These are phyloP conservation scores for Octodon degus DNA, from an alignment of 2,113 vertebrate genomes.

Conservation along the genomic window DNA sequence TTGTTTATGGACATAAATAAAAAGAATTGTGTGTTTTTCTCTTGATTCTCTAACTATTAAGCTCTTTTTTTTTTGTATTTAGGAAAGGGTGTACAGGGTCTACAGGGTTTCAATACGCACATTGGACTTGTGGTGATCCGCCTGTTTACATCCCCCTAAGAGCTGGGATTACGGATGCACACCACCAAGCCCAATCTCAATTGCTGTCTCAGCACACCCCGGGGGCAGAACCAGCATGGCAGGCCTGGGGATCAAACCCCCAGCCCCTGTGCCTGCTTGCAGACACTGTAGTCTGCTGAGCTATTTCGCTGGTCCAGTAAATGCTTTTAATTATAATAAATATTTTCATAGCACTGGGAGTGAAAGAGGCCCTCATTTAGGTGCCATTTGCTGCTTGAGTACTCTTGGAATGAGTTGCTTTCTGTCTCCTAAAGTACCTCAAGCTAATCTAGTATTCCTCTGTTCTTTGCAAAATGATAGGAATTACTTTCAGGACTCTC, in stretches of 20 bases:
- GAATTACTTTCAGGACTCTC: background rate
- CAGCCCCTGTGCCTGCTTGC: too few species aligned
- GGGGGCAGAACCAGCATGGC: too few species aligned
- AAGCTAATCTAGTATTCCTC: background rate
- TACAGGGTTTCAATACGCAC: too few species aligned
- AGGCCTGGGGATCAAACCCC: too few species aligned
- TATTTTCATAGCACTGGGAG: background rate
- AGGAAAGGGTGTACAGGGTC: too few species aligned
- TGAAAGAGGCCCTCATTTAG: background rate
- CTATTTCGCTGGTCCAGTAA: too few species aligned
- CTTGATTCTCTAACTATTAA: background rate
- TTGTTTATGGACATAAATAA: background rate
- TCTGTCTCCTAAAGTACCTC: background rate
- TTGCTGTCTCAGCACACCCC: too few species aligned
- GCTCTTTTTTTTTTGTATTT: background rate
- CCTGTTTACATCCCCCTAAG: too few species aligned
- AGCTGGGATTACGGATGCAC: too few species aligned
- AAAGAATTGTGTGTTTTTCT: background rate
- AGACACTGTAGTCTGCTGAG: too few species aligned
- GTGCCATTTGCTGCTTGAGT: background rate
- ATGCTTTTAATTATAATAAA: conserved; percentile 27
- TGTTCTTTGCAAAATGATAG: background rate
- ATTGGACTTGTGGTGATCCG: too few species aligned
- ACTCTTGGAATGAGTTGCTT: background rate
- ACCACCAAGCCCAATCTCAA: too few species aligned